Percentiles rank a stretch among this genome's conserved stretches.
Evolutionary conservation across 1,140 invertebrate species (phyloP).

Genomic region (Ips nitidus): DNA sequence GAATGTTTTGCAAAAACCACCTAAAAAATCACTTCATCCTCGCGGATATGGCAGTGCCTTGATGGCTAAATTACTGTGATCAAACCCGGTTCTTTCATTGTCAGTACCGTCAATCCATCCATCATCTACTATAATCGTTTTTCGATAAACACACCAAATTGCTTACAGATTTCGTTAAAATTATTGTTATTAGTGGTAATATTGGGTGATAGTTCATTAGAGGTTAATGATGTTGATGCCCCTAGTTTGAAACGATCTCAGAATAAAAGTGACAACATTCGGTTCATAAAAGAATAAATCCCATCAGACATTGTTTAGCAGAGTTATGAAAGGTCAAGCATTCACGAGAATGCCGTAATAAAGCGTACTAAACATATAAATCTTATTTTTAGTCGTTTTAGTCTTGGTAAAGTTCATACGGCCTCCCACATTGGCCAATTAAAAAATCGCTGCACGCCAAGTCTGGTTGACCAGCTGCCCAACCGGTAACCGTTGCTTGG

Average conservation of each 20-base stretch:
- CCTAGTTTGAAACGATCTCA: too few relatives aligned
- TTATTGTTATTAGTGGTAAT: slow-evolving; percentile 50
- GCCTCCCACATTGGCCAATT: slow-evolving; percentile 44
- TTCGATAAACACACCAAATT: slow-evolving; percentile 51
- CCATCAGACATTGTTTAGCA: not conserved
- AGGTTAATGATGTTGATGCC: not conserved
- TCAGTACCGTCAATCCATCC: slow-evolving; percentile 49
- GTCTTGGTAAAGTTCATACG: slow-evolving; percentile 19
- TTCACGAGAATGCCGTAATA: not conserved
- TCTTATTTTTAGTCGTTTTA: slow-evolving; percentile 20
- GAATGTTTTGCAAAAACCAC: not conserved
- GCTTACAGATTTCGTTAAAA: slow-evolving; percentile 47
- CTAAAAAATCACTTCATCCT: slow-evolving; percentile 13
- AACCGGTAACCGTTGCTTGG: slow-evolving; percentile 39
- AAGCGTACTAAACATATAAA: slow-evolving; percentile 4
- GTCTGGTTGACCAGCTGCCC: slow-evolving; percentile 39
- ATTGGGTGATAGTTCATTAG: slow-evolving; percentile 45
- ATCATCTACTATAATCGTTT: slow-evolving; percentile 49
- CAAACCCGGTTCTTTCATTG: slow-evolving; percentile 41
- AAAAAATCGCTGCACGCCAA: slow-evolving; percentile 47
- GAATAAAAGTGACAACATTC: too few relatives aligned
- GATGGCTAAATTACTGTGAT: slow-evolving; percentile 50
- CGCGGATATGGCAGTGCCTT: slow-evolving; percentile 35
- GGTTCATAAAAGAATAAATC: not conserved
- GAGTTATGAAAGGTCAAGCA: not conserved